Evolutionary conservation across 1,140 invertebrate species (phyloP).

Genomic region (Aphaenogaster ashmeadi): DNA sequence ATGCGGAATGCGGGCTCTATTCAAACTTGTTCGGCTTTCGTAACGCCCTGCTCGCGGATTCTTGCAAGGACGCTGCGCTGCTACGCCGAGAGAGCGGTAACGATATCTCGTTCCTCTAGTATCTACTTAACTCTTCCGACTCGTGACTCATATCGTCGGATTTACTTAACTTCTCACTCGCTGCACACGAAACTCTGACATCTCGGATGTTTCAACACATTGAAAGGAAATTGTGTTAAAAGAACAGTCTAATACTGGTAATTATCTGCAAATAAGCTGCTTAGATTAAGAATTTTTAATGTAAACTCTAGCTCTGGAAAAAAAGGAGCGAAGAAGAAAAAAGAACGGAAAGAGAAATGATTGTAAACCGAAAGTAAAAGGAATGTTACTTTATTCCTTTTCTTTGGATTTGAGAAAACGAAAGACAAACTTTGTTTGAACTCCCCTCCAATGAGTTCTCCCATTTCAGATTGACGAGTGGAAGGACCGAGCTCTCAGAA

Average conservation of each 20-base stretch:
- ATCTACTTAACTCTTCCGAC: slow-evolving; percentile 42
- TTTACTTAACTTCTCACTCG: slow-evolving; percentile 9
- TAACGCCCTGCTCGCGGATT: slow-evolving; percentile 46
- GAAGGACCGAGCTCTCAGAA: slow-evolving; percentile 17
- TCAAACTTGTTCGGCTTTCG: slow-evolving; percentile 78
- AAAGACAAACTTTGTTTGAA: slow-evolving; percentile 31
- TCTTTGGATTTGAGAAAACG: slow-evolving; percentile 9
- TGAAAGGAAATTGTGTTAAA: neutral
- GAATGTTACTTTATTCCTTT: neutral
- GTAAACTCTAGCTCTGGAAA: neutral
- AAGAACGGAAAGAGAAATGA: neutral
- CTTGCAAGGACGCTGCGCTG: slow-evolving; percentile 3
- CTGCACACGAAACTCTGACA: neutral
- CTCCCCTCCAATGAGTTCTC: neutral
- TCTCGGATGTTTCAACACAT: neutral
- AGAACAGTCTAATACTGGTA: neutral
- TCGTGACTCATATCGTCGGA: slow-evolving; percentile 15
- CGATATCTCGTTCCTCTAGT: slow-evolving; percentile 22
- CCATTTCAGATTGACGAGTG: slow-evolving; percentile 23
- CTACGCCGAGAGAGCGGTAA: slow-evolving; percentile 18
- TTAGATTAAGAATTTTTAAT: neutral
- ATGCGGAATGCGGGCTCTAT: slow-evolving; percentile 83
- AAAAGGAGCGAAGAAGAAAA: neutral
- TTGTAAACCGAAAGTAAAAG: slow-evolving; percentile 6
- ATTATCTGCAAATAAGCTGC: neutral